Evolutionary conservation across 2,888 invertebrate genomes (phyloP).

Genomic region (Drosophila testacea): DNA sequence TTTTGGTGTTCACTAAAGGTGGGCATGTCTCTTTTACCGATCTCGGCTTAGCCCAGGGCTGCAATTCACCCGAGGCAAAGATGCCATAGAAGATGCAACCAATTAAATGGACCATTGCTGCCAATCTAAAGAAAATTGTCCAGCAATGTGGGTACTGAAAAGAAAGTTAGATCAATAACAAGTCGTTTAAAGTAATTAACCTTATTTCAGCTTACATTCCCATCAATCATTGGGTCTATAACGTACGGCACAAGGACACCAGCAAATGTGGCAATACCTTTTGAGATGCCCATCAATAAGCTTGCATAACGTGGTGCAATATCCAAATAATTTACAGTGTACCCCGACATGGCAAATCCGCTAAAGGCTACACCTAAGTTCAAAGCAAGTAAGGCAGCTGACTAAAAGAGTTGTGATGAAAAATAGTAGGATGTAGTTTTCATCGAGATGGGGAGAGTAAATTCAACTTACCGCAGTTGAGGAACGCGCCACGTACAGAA

Average conservation of each 20-base stretch:
- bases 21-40: too few relatives aligned
- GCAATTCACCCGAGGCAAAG: constrained; percentile 99
- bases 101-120: constrained; percentile 96
- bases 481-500: constrained; percentile 97
- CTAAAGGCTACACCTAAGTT: constrained; percentile 99
- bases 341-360: constrained; percentile 99
- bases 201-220: constrained; percentile 83
- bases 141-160: constrained; percentile 89
- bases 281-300: constrained; percentile 99
- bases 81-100: constrained; percentile 98
- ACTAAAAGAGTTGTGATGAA: constrained; percentile 70
- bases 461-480: constrained; percentile 88
- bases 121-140: constrained; percentile 96
- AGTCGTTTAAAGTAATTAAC: neutral
- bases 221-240: constrained; percentile 93
- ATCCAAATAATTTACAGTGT: constrained; percentile 99
- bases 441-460: neutral
- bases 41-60: constrained; percentile 97
- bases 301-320: constrained; percentile 98
- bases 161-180: neutral
- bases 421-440: neutral
- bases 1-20: too few relatives aligned
- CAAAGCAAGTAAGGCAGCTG: constrained; percentile 93
- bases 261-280: constrained; percentile 98
- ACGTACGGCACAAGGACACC: constrained; percentile 98